Base-by-base conservation (phyloP, 2,113 vertebrate genomes). In the Melanerpes aurifrons region DNA sequence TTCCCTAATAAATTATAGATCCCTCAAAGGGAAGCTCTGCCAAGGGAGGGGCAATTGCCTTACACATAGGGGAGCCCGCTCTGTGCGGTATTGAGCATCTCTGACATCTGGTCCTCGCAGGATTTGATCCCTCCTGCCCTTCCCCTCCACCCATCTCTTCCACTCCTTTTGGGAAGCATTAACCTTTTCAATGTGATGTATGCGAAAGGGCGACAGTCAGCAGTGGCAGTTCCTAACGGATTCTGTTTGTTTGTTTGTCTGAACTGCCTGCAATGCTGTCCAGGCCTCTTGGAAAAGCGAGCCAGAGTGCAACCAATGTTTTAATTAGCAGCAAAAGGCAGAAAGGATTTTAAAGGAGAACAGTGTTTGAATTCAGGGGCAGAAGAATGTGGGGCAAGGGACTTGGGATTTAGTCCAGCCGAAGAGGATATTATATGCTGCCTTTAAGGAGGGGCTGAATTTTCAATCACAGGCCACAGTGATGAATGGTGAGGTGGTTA, bases 171-270 rank as follows among this genome's bases (percentile, higher is more conserved):
- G 96, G 93, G 95, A 95, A 90, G 80, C 90, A 94, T 96, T 96
- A 95, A 95, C 95, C 96, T 96, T 96, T 96, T 96, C 96, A 96
- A 94, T 12, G 93, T 92, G 94, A 96, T 91, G 94, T 91, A 92
- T 95, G 90, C 15, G 58, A 96, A 95, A 96, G 90, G 93, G 96
- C 82, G 91, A 94, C 95, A 96, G 96, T 93, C 94, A 88, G 93
- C 91, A 78, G 82, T 94, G 95, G 96, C 93, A 94, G 96, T 29
- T 96, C 95, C 95, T 95, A 94, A 93, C 94, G 93, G 96, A 96
- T 94, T 93, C 94, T 91, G 92, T 2, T 92, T 88, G 87, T 21
- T 66, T 94, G 94, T n/a, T 94, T 96, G 87, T 95, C 93, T 94
- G 76, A 93, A 87, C 56, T 95, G 91, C 93, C 73, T 93, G 91